Evolutionary conservation across 2,113 vertebrate species (phyloP).

Genomic region (Pteropus alecto): DNA sequence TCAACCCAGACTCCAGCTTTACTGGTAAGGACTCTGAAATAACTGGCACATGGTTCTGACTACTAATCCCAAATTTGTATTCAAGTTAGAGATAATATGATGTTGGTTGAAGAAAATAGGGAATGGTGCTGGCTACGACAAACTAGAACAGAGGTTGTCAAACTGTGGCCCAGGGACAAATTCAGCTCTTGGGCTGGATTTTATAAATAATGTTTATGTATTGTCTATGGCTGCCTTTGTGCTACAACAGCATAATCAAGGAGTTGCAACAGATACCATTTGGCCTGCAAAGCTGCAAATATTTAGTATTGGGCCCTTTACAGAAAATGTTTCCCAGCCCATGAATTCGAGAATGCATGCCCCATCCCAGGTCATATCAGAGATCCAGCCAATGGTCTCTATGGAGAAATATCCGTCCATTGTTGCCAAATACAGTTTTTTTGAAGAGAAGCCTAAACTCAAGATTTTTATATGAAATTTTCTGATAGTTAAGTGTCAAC

Average conservation of each 20-base stretch:
- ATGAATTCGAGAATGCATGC: background rate
- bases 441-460: conserved; percentile 6
- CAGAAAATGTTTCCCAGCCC: background rate
- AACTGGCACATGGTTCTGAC: background rate
- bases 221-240: background rate
- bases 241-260: background rate
- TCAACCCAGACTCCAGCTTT: conserved; percentile 52
- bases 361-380: background rate
- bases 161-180: background rate
- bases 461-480: background rate
- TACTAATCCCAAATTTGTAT: background rate
- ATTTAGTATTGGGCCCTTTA: background rate
- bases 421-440: background rate
- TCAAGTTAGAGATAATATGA: background rate
- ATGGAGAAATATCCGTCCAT: background rate
- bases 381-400: background rate
- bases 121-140: background rate
- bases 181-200: background rate
- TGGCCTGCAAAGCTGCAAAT: background rate
- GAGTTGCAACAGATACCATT: background rate
- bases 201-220: background rate
- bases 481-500: background rate
- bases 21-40: conserved; percentile 68
- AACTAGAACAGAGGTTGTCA: background rate
- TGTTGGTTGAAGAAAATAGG: background rate